Evolutionary conservation across 1,140 invertebrate genomes (phyloP).

Genomic region (Piezodorus guildinii): DNA sequence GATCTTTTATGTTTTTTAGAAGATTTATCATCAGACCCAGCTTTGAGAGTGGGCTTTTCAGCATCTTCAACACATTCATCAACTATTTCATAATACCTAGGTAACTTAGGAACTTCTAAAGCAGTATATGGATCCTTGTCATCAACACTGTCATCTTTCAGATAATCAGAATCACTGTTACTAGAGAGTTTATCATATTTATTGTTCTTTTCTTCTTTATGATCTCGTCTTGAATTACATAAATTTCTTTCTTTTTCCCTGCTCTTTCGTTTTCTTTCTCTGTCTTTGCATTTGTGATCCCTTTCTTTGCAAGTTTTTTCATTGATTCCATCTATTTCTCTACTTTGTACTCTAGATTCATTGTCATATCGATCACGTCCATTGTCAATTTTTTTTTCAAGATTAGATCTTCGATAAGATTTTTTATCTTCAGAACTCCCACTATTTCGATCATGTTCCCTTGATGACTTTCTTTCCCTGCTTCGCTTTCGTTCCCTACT

Average conservation of each 20-base stretch:
- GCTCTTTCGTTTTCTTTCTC: not conserved
- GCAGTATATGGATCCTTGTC: not conserved
- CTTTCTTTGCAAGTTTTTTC: not conserved
- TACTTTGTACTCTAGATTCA: not conserved
- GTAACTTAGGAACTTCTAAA: not conserved
- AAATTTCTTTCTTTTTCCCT: not conserved
- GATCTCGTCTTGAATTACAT: not conserved
- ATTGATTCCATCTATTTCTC: not conserved
- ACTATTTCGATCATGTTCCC: not conserved
- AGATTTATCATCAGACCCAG: conserved; percentile 1
- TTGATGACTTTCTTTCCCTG: conserved; percentile 15
- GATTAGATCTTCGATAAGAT: no score
- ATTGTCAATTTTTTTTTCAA: conserved; percentile 1
- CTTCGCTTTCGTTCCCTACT: conserved; percentile 17
- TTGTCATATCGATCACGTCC: not conserved
- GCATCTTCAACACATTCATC: not conserved
- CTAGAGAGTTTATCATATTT: not conserved
- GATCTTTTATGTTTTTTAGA: conserved; percentile 4
- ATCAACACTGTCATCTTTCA: conserved; percentile 7
- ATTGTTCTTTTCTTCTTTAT: not conserved
- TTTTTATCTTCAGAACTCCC: not conserved
- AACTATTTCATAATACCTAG: not conserved
- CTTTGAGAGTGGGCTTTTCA: not conserved
- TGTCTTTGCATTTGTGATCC: not conserved
- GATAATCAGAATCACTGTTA: not conserved